A percentile compares a stretch with the other conserved stretches of the same genome.
Evolutionary conservation across 2,888 invertebrate genomes (phyloP).

Genomic region (Sericinus montela): DNA sequence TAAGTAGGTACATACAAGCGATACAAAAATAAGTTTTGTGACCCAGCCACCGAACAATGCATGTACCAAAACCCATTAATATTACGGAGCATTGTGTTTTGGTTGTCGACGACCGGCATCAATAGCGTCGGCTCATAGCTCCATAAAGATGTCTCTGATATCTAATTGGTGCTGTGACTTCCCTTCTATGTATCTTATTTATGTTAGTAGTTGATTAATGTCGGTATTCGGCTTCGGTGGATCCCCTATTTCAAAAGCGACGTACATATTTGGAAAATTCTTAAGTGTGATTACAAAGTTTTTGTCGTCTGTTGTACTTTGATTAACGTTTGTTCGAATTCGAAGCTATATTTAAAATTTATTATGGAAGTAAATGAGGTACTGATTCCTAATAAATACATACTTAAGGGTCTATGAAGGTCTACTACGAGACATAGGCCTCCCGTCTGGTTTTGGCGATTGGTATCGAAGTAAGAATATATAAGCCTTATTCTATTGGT

Average conservation of each 20-base stretch:
- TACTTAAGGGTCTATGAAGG: too few species aligned
- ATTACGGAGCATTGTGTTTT: slow-evolving; percentile 44
- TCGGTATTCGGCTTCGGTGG: slow-evolving; percentile 8
- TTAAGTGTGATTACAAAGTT: background rate
- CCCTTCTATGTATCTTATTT: slow-evolving; percentile 27
- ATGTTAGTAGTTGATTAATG: slow-evolving; percentile 20
- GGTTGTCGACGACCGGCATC: slow-evolving; percentile 32
- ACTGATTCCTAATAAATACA: too few species aligned
- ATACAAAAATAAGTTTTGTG: slow-evolving; percentile 23
- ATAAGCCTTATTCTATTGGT: too few species aligned
- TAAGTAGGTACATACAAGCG: background rate
- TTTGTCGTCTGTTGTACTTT: background rate
- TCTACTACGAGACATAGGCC: too few species aligned
- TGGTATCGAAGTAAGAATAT: too few species aligned
- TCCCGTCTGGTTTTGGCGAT: too few species aligned
- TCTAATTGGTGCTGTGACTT: slow-evolving; percentile 36
- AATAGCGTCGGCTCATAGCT: slow-evolving; percentile 31
- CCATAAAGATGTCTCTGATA: slow-evolving; percentile 33
- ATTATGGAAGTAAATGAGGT: too few species aligned
- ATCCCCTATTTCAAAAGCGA: slow-evolving; percentile 9
- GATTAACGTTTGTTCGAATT: too few species aligned
- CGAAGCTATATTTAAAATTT: too few species aligned
- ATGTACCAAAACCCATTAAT: slow-evolving; percentile 42
- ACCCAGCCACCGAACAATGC: slow-evolving; percentile 40
- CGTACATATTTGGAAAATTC: slow-evolving; percentile 6